phyloP scores from a whole-genome alignment of 2,888 invertebrate genomes.

The Caenorhabditis virilis region DNA sequence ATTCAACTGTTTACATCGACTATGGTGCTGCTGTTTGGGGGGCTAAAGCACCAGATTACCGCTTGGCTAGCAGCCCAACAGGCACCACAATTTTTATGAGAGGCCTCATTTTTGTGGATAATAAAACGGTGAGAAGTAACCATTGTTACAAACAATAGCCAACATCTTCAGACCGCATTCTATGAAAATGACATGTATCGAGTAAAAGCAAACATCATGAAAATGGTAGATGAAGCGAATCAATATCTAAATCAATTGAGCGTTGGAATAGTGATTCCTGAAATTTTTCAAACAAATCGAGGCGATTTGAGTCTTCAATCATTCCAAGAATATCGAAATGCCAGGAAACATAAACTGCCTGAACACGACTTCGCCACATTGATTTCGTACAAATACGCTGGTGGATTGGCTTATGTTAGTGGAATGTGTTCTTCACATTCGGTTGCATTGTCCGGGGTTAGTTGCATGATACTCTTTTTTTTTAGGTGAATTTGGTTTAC shows the following conservation, averaged over 20 bases:
- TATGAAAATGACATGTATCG: slow-evolving; percentile 58
- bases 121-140: slow-evolving; percentile 26
- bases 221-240: slow-evolving; percentile 62
- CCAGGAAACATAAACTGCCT: slow-evolving; percentile 55
- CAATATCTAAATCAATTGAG: slow-evolving; percentile 65
- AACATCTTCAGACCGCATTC: slow-evolving; percentile 53
- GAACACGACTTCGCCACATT: slow-evolving; percentile 63
- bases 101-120: slow-evolving; percentile 36
- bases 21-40: slow-evolving; percentile 64
- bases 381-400: slow-evolving; percentile 62
- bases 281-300: slow-evolving; percentile 59
- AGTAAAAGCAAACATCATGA: slow-evolving; percentile 56
- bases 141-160: neutral
- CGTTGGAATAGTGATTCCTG: slow-evolving; percentile 61
- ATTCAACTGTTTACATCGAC: slow-evolving; percentile 23
- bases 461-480: slow-evolving; percentile 4
- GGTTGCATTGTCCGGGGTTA: slow-evolving; percentile 58
- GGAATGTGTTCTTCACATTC: slow-evolving; percentile 62
- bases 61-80: slow-evolving; percentile 8
- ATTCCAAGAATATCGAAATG: slow-evolving; percentile 60
- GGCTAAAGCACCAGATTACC: slow-evolving; percentile 63
- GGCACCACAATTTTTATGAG: slow-evolving; percentile 33
- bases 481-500: neutral
- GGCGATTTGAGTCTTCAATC: slow-evolving; percentile 61
- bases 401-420: slow-evolving; percentile 64